phyloP scores from a whole-genome alignment of 2,113 vertebrate genomes.

The Ciconia stormi region DNA sequence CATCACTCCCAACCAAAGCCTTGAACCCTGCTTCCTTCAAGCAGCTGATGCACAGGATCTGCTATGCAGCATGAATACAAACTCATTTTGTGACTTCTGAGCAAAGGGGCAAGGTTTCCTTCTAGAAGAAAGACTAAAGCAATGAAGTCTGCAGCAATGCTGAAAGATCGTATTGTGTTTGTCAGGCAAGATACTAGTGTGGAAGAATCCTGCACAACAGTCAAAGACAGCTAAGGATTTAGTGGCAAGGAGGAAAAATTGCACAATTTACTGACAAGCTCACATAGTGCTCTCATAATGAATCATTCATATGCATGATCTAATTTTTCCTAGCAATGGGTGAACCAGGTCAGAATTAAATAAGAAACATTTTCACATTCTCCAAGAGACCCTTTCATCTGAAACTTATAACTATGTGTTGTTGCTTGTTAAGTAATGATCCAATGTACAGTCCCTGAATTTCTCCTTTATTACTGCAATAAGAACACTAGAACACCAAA shows the following conservation, averaged over 20 bases:
- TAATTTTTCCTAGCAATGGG: background rate
- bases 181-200: background rate
- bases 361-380: background rate
- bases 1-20: background rate
- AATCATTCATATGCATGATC: background rate
- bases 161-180: background rate
- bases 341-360: background rate
- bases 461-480: background rate
- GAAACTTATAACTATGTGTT: background rate
- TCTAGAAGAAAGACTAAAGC: background rate
- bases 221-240: background rate
- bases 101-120: background rate
- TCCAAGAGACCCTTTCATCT: background rate
- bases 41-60: background rate
- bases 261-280: background rate
- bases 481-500: background rate
- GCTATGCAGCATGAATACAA: background rate
- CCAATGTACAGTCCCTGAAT: background rate
- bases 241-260: background rate
- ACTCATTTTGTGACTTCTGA: background rate
- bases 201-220: background rate
- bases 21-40: background rate
- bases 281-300: background rate
- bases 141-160: background rate
- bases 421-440: background rate